A percentile compares a stretch with the other conserved stretches of the same genome.
phyloP scores from a whole-genome alignment of 2,113 vertebrate genomes.

The Gallinago jamesoni region DNA sequence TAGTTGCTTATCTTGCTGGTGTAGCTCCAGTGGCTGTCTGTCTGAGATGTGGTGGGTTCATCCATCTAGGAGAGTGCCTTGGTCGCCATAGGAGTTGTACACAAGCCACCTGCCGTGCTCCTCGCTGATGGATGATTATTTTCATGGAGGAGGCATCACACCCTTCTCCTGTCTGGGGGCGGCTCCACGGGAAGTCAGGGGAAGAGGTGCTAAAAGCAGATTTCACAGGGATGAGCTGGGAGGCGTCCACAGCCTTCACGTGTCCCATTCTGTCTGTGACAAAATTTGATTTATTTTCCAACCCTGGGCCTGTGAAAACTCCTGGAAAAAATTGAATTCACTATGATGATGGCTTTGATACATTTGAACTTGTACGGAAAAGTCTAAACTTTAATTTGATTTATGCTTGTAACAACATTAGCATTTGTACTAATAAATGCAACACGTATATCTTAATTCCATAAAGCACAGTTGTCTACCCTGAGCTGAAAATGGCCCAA shows the following conservation, averaged over 20 bases:
- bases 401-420: not conserved
- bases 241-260: fast-evolving
- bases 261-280: not conserved
- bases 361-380: not conserved
- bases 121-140: not conserved
- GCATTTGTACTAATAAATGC: not conserved
- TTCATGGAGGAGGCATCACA: not conserved
- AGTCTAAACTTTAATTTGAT: not conserved
- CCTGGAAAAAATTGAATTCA: not conserved
- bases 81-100: not conserved
- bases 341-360: not conserved
- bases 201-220: not conserved
- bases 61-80: not conserved
- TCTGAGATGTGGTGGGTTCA: not conserved
- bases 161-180: not conserved
- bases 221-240: not conserved
- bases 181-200: not conserved
- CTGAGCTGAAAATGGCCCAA: not conserved
- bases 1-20: not conserved
- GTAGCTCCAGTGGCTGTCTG: not conserved
- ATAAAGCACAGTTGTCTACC: not conserved
- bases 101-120: not conserved
- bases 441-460: not conserved
- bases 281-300: not conserved
- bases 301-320: not conserved